Conservation (phyloP, 2,797 vertebrate species). For the Malacoctenus gilli region DNA sequence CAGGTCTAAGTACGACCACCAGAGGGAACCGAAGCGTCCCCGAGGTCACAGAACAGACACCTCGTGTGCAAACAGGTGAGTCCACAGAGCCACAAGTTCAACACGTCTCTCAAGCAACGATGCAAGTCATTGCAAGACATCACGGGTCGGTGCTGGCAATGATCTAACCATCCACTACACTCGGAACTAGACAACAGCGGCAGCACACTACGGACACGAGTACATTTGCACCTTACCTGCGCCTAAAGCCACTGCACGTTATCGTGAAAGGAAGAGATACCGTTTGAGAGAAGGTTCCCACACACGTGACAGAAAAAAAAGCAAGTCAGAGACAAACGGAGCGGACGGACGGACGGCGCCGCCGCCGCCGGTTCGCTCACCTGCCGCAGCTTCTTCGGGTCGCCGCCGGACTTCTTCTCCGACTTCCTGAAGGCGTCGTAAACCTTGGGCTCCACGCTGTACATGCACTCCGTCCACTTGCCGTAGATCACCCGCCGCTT, state of each 20-base stretch:
- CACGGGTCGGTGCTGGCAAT: slow-evolving; percentile 69
- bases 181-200: slow-evolving; percentile 68
- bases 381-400: slow-evolving; percentile 82
- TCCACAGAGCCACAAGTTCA: slow-evolving; percentile 67
- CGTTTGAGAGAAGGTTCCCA: slow-evolving; percentile 63
- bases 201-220: slow-evolving; percentile 69
- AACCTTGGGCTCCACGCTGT: slow-evolving; percentile 86
- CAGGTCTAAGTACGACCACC: slow-evolving; percentile 11
- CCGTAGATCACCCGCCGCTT: slow-evolving; percentile 92
- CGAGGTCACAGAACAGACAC: slow-evolving; percentile 8
- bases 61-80: slow-evolving; percentile 57
- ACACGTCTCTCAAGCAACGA: slow-evolving; percentile 71
- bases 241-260: slow-evolving; percentile 76
- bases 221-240: slow-evolving; percentile 72
- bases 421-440: slow-evolving; percentile 88
- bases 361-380: slow-evolving; percentile 62
- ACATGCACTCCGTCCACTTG: slow-evolving; percentile 98
- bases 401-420: slow-evolving; percentile 83
- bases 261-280: slow-evolving; percentile 72
- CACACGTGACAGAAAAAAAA: slow-evolving; percentile 40
- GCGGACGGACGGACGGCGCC: slow-evolving; percentile 9
- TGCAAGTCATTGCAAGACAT: slow-evolving; percentile 73
- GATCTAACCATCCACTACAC: slow-evolving; percentile 67
- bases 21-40: neutral
- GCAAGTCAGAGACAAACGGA: slow-evolving; percentile 33